A percentile compares a stretch with the other conserved stretches of the same genome.
phyloP scores from a whole-genome alignment of 2,797 vertebrate species.

The Myoxocephalus aenaeus region DNA sequence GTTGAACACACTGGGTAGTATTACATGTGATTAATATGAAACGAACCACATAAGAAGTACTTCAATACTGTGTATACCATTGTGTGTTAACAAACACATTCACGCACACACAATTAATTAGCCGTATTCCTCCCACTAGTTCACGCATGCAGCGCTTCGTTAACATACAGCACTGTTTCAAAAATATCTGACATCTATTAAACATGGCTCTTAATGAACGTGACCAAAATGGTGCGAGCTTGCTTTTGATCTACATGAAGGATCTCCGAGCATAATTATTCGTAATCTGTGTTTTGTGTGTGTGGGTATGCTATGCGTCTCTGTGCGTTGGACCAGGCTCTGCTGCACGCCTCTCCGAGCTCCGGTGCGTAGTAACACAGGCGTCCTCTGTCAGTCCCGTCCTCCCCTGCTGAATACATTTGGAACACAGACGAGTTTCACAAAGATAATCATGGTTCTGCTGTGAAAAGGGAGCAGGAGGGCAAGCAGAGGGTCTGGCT shows the following conservation, averaged over 20 bases:
- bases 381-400: constrained; percentile 38
- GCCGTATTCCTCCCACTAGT: constrained; percentile 39
- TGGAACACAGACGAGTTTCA: constrained; percentile 44
- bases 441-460: constrained; percentile 60
- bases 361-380: constrained; percentile 34
- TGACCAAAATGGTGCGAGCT: constrained; percentile 66
- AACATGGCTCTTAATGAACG: constrained; percentile 79
- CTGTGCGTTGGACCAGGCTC: constrained; percentile 28
- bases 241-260: constrained; percentile 78
- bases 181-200: constrained; percentile 79
- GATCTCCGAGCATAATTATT: constrained; percentile 76
- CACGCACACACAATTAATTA: constrained; percentile 48
- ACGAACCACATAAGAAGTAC: constrained; percentile 9
- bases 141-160: constrained; percentile 53
- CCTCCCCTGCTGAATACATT: constrained; percentile 58
- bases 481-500: constrained; percentile 68
- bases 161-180: constrained; percentile 57
- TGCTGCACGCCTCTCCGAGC: constrained; percentile 32
- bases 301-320: constrained; percentile 42
- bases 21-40: constrained; percentile 27
- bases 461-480: constrained; percentile 67
- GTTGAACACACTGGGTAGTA: constrained; percentile 19
- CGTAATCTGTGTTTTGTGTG: constrained; percentile 63
- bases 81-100: constrained; percentile 16
- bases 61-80: constrained; percentile 14